These are phyloP conservation scores for Philonicus albiceps DNA, from an alignment of 2,888 invertebrate species.

Conservation along the genomic window DNA sequence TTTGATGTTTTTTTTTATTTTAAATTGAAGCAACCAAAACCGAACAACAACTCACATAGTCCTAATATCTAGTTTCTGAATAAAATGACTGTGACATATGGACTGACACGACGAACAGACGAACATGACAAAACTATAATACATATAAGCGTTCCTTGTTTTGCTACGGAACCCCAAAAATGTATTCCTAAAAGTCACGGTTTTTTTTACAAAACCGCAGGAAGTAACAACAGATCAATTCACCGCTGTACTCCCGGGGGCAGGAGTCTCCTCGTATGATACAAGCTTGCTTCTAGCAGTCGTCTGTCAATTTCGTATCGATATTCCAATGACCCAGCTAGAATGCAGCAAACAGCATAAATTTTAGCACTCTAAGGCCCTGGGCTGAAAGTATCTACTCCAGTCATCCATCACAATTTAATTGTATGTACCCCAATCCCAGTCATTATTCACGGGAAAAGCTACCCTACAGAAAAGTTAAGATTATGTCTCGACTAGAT, in stretches of 20 bases:
- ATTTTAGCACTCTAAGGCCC: background rate
- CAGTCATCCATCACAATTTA: background rate
- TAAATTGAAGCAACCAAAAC: too few relatives aligned
- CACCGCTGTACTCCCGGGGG: background rate
- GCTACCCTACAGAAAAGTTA: background rate
- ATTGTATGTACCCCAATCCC: background rate
- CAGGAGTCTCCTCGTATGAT: background rate
- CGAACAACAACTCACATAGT: too few relatives aligned
- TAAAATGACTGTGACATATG: too few relatives aligned
- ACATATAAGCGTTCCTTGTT: too few relatives aligned
- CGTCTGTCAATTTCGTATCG: background rate
- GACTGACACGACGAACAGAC: too few relatives aligned
- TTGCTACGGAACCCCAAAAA: too few relatives aligned
- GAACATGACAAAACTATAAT: too few relatives aligned
- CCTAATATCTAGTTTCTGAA: too few relatives aligned
- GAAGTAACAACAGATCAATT: background rate
- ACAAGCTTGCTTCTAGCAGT: background rate
- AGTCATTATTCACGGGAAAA: background rate
- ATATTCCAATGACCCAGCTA: background rate
- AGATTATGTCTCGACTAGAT: background rate
- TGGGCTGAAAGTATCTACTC: background rate
- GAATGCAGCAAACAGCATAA: background rate
- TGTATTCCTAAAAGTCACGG: background rate
- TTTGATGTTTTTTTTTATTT: too few relatives aligned
- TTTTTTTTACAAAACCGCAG: background rate